A percentile compares a stretch with the other conserved stretches of the same genome.
These are phyloP conservation scores for Sebastes itinus DNA, from an alignment of 2,797 vertebrate species.

Conservation along the genomic window DNA sequence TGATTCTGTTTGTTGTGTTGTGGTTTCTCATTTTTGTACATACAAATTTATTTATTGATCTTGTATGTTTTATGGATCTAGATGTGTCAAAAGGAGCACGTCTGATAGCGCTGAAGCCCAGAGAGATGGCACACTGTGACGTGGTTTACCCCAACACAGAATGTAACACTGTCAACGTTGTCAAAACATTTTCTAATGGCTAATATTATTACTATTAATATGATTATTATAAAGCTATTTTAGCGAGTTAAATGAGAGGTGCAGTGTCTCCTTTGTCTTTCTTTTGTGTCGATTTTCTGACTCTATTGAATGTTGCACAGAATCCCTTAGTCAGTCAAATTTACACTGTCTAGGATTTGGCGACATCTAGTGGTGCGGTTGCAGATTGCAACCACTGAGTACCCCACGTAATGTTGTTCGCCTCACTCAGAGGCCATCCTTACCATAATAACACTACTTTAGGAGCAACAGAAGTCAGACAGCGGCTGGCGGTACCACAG, in stretches of 20 bases:
- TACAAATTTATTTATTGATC: slow-evolving; percentile 68
- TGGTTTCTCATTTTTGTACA: slow-evolving; percentile 71
- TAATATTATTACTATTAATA: slow-evolving; percentile 83
- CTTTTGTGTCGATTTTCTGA: slow-evolving; percentile 54
- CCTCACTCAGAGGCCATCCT: too few relatives aligned
- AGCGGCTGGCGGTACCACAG: too few relatives aligned
- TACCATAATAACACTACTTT: too few relatives aligned
- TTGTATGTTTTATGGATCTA: slow-evolving; percentile 68
- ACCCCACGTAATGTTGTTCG: too few relatives aligned
- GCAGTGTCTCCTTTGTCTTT: slow-evolving; percentile 64
- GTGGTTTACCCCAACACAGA: slow-evolving; percentile 86
- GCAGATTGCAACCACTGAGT: too few relatives aligned
- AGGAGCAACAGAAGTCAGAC: too few relatives aligned
- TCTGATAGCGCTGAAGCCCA: slow-evolving; percentile 75
- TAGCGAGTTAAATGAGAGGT: slow-evolving; percentile 81
- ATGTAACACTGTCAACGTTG: slow-evolving; percentile 87
- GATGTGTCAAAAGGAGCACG: slow-evolving; percentile 69
- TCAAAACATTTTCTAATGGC: slow-evolving; percentile 84
- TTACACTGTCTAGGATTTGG: too few relatives aligned
- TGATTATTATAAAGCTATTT: slow-evolving; percentile 90
- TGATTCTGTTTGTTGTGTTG: slow-evolving; percentile 63
- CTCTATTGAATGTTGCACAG: neutral
- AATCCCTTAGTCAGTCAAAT: too few relatives aligned
- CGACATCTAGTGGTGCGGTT: too few relatives aligned
- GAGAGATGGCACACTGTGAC: slow-evolving; percentile 88